A percentile compares a stretch with the other conserved stretches of the same genome.
These are phyloP conservation scores for Saiga tatarica DNA, from an alignment of 2,113 vertebrate genomes.

Conservation along the genomic window DNA sequence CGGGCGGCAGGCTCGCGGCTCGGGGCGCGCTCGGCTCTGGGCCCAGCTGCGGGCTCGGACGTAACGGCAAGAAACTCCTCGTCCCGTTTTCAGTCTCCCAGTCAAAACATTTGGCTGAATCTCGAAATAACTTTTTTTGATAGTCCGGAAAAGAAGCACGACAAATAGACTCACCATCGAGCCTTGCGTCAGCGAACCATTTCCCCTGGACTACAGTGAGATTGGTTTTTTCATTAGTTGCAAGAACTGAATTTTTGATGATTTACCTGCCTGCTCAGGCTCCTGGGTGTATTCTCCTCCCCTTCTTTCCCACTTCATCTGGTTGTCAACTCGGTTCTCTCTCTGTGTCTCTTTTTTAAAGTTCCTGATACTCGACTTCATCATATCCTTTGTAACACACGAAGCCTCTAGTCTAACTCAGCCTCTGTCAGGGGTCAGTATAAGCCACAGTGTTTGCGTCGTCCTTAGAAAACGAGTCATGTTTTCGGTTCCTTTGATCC, in stretches of 20 bases:
- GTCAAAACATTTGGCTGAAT: slow-evolving; percentile 52
- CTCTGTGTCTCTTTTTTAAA: background rate
- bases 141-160: background rate
- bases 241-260: slow-evolving; percentile 36
- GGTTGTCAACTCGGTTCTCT: background rate
- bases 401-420: background rate
- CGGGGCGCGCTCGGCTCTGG: background rate
- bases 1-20: background rate
- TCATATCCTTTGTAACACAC: background rate
- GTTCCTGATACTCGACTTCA: background rate
- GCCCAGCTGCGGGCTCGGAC: background rate
- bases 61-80: background rate
- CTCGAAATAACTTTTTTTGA: slow-evolving; percentile 51
- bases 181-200: slow-evolving; percentile 17
- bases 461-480: background rate
- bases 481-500: slow-evolving; percentile 45
- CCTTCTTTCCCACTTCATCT: background rate
- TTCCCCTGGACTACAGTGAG: background rate
- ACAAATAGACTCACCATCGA: slow-evolving; percentile 26
- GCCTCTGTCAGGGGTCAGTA: background rate
- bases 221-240: slow-evolving; percentile 38
- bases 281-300: background rate
- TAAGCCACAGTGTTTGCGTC: background rate
- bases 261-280: slow-evolving; percentile 19
- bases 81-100: slow-evolving; percentile 48